phyloP scores from a whole-genome alignment of 2,113 vertebrate genomes.

The Oncorhynchus clarkii region DNA sequence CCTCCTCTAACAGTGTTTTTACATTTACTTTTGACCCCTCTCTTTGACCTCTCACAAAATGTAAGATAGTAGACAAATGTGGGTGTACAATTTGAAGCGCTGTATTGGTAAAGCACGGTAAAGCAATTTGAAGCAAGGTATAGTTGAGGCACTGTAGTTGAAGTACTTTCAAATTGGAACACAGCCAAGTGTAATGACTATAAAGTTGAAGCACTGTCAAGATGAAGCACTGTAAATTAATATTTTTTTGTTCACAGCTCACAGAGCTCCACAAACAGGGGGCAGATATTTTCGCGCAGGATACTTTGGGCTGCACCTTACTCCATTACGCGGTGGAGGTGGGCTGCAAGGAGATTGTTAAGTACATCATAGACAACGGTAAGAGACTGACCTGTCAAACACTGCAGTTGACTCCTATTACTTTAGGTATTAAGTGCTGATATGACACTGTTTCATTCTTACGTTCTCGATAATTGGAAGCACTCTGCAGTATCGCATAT shows the following conservation, averaged over 20 bases:
- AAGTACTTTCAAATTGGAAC: too few species aligned
- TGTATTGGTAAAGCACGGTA: too few species aligned
- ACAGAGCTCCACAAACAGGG: slow-evolving; percentile 81
- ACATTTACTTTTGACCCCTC: background rate
- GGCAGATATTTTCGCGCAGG: slow-evolving; percentile 77
- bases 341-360: slow-evolving; percentile 86
- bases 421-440: too few species aligned
- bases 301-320: slow-evolving; percentile 78
- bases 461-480: too few species aligned
- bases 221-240: background rate
- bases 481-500: too few species aligned
- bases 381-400: slow-evolving; percentile 28
- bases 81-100: background rate
- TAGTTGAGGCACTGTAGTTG: background rate
- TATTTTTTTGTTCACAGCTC: slow-evolving; percentile 70
- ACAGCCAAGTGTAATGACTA: background rate
- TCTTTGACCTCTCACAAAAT: background rate
- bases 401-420: background rate
- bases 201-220: background rate
- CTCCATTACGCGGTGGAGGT: slow-evolving; percentile 85
- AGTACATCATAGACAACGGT: slow-evolving; percentile 88
- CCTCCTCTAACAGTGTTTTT: too few species aligned
- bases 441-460: too few species aligned
- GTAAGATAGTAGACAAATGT: background rate
- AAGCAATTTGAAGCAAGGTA: background rate